A percentile compares a stretch with the other conserved stretches of the same genome.
Evolutionary conservation across 2,888 invertebrate species (phyloP).

Genomic region (Autographa pulchrina): DNA sequence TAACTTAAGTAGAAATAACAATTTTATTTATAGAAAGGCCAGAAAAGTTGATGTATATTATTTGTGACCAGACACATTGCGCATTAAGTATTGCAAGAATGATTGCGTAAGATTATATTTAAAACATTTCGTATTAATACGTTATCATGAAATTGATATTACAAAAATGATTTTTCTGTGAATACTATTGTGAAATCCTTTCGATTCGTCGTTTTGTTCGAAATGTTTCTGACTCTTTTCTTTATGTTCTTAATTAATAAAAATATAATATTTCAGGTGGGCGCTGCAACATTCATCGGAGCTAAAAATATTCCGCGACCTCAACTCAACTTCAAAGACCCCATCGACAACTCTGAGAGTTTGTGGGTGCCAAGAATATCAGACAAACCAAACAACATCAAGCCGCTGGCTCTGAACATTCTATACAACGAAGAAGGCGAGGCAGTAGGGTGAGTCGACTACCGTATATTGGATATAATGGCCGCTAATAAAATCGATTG

Average conservation of each 20-base stretch:
- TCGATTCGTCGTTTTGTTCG: not conserved
- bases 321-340: conserved; percentile 95
- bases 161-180: not conserved
- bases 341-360: conserved; percentile 94
- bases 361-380: conserved; percentile 96
- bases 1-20: not conserved
- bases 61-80: not conserved
- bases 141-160: not conserved
- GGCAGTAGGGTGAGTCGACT: conserved; percentile 86
- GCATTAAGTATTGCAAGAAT: not conserved
- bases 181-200: not conserved
- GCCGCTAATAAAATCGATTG: conserved; percentile 30
- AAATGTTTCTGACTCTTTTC: not conserved
- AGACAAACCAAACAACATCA: conserved; percentile 96
- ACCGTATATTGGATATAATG: conserved; percentile 14
- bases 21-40: not conserved
- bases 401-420: conserved; percentile 93
- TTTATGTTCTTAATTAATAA: conserved; percentile 4
- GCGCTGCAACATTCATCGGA: conserved; percentile 89
- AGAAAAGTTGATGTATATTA: not conserved
- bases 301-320: conserved; percentile 94
- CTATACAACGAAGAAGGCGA: conserved; percentile 91
- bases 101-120: not conserved
- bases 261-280: conserved; percentile 64
- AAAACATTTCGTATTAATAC: not conserved